These are phyloP conservation scores for Acronicta leporina DNA, from an alignment of 2,888 invertebrate genomes.

Conservation along the genomic window DNA sequence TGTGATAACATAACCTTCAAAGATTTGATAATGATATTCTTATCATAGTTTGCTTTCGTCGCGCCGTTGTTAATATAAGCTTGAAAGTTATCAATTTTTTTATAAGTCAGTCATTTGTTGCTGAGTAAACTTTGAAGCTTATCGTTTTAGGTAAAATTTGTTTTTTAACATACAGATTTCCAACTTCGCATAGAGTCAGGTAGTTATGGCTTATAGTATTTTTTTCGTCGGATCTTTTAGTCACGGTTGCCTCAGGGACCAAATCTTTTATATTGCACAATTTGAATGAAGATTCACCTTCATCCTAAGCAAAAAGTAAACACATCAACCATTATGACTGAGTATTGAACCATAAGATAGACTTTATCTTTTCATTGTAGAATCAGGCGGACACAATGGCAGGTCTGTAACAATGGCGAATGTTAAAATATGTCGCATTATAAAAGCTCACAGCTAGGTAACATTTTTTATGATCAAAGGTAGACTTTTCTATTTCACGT, in stretches of 20 bases:
- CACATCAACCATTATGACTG: slow-evolving; percentile 79
- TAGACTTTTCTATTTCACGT: slow-evolving; percentile 62
- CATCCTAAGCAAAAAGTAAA: slow-evolving; percentile 84
- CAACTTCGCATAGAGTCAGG: slow-evolving; percentile 65
- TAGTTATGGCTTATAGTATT: slow-evolving; percentile 53
- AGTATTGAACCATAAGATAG: slow-evolving; percentile 84
- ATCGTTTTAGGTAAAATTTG: slow-evolving; percentile 26
- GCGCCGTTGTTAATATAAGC: slow-evolving; percentile 62
- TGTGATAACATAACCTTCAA: slow-evolving; percentile 68
- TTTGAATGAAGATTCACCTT: slow-evolving; percentile 78
- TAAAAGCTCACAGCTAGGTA: slow-evolving; percentile 70
- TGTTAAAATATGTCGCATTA: slow-evolving; percentile 78
- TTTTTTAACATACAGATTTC: slow-evolving; percentile 28
- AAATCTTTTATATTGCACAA: slow-evolving; percentile 85
- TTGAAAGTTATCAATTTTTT: slow-evolving; percentile 53
- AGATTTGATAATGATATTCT: slow-evolving; percentile 72
- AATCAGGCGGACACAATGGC: slow-evolving; percentile 80
- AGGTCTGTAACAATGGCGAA: slow-evolving; percentile 77
- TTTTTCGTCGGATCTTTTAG: slow-evolving; percentile 70
- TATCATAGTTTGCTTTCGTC: slow-evolving; percentile 79
- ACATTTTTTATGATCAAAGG: slow-evolving; percentile 64
- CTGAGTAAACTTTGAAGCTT: slow-evolving; percentile 42
- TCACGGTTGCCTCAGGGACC: slow-evolving; percentile 81
- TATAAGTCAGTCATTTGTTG: slow-evolving; percentile 41
- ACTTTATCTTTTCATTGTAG: slow-evolving; percentile 84